Evolutionary conservation across 2,797 vertebrate species (phyloP).

Genomic region (Channa striata): DNA sequence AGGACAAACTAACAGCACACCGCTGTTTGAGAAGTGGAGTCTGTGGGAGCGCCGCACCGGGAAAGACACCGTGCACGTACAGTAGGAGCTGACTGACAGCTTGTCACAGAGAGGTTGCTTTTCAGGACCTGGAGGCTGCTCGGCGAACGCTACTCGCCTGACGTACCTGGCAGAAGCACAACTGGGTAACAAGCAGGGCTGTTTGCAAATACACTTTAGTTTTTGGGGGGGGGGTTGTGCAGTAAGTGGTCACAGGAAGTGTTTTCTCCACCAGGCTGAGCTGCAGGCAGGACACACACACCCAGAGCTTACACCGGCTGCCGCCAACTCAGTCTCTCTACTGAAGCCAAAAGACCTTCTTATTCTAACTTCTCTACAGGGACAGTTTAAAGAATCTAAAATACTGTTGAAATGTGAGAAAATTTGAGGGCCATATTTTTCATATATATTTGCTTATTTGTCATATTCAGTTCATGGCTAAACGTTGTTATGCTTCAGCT

Average conservation of each 20-base stretch:
- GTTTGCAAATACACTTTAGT: constrained; percentile 58
- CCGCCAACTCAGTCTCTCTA: neutral
- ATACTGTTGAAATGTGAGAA: neutral
- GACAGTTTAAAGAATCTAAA: no score
- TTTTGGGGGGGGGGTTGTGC: no score
- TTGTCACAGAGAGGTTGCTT: constrained; percentile 50
- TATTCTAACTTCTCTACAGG: no score
- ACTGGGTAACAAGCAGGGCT: constrained; percentile 66
- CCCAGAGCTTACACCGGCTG: constrained; percentile 25
- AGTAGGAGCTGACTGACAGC: constrained; percentile 69
- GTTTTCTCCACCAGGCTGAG: constrained; percentile 62
- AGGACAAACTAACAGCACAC: constrained; percentile 48
- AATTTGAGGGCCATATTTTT: no score
- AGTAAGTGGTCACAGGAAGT: constrained; percentile 57
- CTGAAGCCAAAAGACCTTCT: neutral
- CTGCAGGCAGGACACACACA: constrained; percentile 47
- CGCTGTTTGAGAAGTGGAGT: constrained; percentile 43
- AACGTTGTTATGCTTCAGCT: no score
- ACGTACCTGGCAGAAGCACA: constrained; percentile 68
- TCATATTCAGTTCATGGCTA: no score
- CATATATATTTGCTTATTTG: no score
- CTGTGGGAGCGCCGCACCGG: constrained; percentile 32
- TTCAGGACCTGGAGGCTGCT: constrained; percentile 64
- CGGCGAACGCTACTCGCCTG: constrained; percentile 50
- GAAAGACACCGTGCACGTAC: constrained; percentile 19